Evolutionary conservation across 1,140 invertebrate species (phyloP), one percentile per base, ranked within the genome.

Genomic region (Drosophila athabasca): DNA sequence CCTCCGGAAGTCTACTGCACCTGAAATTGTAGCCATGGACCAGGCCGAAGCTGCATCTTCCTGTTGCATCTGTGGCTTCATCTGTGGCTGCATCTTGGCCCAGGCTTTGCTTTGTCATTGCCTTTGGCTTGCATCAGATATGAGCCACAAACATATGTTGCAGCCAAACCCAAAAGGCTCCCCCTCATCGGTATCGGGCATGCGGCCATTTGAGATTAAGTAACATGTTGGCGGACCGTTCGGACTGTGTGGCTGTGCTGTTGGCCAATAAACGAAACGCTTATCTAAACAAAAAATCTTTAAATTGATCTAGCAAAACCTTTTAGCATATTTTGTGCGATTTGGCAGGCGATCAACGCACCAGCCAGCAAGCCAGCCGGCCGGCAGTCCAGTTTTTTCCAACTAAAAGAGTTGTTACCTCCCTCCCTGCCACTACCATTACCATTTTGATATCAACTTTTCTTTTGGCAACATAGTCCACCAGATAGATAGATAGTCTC

Each of bases 251-350:
- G 69, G 57, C 22, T 70, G 54, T 50, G 50, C 62, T 69, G 79
- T 87, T 82, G 76, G 84, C 79, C 79, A 88, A 82, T 88, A 88
- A 88, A 83, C 83, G 84, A 76, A 44, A 39, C 67, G 70, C 79
- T 88, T 88, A 88, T 88, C 83, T 88, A 73, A 89, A 89, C 83
- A 89, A 76, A 88, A 87, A 87, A 88, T 88, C 83, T 88, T 69
- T 88, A 87, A 88, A 88, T 88, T 88, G 83, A 85, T 85, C 82
- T 85, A 82, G 83, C 83, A 81, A 88, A 88, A 88, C 83, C 83
- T 88, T 88, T 88, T 88, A 88, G 83, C 83, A 88, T 88, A 88
- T 88, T 88, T 88, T 88, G 83, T 82, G 83, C 83, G 83, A 88
- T 88, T 88, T 85, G 82, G 83, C 82, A 87, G 81, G 78, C 82